Percentiles rank a stretch among this genome's conserved stretches.
Evolutionary conservation across 2,797 vertebrate genomes (phyloP).

Genomic region (Prunella strophiata): DNA sequence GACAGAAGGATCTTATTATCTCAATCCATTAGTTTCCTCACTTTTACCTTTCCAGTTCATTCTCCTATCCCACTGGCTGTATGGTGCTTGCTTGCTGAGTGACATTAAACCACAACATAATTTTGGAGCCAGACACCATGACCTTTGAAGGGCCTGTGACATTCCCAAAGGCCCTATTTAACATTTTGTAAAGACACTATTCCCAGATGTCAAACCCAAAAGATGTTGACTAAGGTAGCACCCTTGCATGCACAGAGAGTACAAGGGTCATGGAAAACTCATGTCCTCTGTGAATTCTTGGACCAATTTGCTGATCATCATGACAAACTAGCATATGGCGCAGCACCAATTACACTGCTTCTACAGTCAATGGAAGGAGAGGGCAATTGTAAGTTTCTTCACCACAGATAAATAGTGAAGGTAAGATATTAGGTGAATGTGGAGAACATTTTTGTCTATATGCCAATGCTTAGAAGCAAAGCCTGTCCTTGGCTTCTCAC

Average conservation of each 20-base stretch:
- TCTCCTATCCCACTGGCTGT: not conserved
- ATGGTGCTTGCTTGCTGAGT: not conserved
- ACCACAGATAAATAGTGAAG: not conserved
- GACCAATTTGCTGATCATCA: not conserved
- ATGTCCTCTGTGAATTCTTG: not conserved
- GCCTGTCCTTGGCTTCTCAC: not conserved
- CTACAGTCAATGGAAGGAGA: not conserved
- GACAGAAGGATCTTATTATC: not conserved
- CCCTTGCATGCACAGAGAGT: not conserved
- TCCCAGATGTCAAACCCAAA: not conserved
- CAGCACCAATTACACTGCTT: accelerated
- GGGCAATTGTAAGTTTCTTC: not conserved
- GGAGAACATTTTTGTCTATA: not conserved
- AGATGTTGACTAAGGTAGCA: not conserved
- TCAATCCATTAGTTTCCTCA: not conserved
- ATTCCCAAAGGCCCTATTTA: not conserved
- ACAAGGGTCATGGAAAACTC: not conserved
- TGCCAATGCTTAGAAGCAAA: not conserved
- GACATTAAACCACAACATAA: not conserved
- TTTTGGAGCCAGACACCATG: not conserved
- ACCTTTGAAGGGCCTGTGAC: not conserved
- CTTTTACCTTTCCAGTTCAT: not conserved
- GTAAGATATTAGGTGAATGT: not conserved
- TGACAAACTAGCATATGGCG: not conserved
- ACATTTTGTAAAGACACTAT: not conserved